Percentiles rank a stretch among this genome's conserved stretches.
phyloP scores from a whole-genome alignment of 2,113 vertebrate genomes.

The Phoenicopterus ruber region DNA sequence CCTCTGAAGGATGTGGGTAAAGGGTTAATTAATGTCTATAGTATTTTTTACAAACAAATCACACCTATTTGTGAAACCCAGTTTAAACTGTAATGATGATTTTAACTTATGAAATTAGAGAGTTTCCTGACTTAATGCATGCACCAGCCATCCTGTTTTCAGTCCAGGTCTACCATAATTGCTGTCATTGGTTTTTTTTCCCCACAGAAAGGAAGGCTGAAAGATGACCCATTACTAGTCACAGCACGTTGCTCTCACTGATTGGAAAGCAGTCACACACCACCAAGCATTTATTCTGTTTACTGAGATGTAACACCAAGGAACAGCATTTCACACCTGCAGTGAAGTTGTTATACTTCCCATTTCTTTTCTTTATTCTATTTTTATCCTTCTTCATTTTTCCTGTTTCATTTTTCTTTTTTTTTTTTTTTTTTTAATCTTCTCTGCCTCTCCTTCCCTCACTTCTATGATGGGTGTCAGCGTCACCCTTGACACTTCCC shows the following conservation, averaged over 20 bases:
- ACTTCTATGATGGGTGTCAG: background rate
- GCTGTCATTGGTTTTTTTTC: slow-evolving; percentile 2
- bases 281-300: slow-evolving; percentile 70
- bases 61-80: background rate
- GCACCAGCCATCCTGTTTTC: background rate
- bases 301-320: slow-evolving; percentile 59
- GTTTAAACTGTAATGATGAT: background rate
- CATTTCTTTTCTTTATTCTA: slow-evolving; percentile 56
- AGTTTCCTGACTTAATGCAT: background rate
- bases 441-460: background rate
- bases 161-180: slow-evolving; percentile 11
- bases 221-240: slow-evolving; percentile 59
- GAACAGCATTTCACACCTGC: slow-evolving; percentile 64
- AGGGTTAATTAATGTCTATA: background rate
- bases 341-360: slow-evolving; percentile 43
- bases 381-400: slow-evolving; percentile 65
- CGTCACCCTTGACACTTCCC: background rate
- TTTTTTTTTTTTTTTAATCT: background rate
- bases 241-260: slow-evolving; percentile 62
- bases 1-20: background rate
- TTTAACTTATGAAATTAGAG: background rate
- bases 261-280: slow-evolving; percentile 72
- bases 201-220: slow-evolving; percentile 39
- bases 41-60: background rate
- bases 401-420: background rate